Evolutionary conservation across 1,140 invertebrate species (phyloP).

Genomic region (Eurosta solidaginis): DNA sequence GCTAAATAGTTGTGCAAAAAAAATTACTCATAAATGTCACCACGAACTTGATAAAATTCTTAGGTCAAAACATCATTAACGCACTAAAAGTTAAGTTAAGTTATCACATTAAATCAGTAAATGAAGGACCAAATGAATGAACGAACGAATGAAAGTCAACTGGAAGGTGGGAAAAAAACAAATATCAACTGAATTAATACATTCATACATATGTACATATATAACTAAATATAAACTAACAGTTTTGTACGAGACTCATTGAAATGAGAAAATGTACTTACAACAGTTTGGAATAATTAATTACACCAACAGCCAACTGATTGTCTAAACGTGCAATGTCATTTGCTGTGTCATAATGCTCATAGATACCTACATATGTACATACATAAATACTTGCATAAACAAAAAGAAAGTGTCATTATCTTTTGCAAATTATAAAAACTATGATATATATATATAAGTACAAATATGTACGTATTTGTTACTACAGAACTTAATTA

Average conservation of each 20-base stretch:
- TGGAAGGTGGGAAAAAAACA: background rate
- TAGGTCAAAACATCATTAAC: background rate
- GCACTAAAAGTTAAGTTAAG: background rate
- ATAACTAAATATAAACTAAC: background rate
- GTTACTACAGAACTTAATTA: too few species aligned
- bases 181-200: too few species aligned
- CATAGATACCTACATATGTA: too few species aligned
- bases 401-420: background rate
- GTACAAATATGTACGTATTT: background rate
- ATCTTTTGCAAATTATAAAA: background rate
- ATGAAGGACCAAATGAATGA: too few species aligned
- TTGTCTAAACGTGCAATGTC: background rate
- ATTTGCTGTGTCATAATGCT: too few species aligned
- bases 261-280: constrained; percentile 59
- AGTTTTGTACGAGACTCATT: constrained; percentile 39
- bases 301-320: background rate
- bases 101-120: background rate
- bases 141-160: background rate
- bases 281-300: constrained; percentile 57
- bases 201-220: background rate
- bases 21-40: background rate
- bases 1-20: background rate
- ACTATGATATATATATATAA: background rate
- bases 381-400: background rate
- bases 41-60: background rate